Percentiles rank a stretch among this genome's conserved stretches.
These are phyloP conservation scores for Melikaiella ostensackeni DNA, from an alignment of 2,888 invertebrate species.

Conservation along the genomic window DNA sequence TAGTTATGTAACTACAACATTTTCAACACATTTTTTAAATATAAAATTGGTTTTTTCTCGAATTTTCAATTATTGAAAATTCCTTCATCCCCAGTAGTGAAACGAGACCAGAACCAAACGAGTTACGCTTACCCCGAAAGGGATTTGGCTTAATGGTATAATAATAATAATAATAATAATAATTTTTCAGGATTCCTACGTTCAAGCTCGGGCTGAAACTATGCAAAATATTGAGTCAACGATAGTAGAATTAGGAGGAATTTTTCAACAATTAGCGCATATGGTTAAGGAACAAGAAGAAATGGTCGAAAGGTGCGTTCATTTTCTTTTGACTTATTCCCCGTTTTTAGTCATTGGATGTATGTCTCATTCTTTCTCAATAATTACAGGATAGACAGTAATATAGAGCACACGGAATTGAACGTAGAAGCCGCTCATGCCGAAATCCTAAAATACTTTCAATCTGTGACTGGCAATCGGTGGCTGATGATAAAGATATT, in stretches of 20 bases:
- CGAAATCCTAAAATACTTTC: slow-evolving; percentile 98
- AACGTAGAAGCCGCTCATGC: slow-evolving; percentile 99
- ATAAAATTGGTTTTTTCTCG: no score
- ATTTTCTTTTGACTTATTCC: neutral
- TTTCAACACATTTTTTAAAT: no score
- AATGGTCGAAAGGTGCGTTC: slow-evolving; percentile 88
- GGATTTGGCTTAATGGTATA: no score
- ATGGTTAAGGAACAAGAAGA: slow-evolving; percentile 99
- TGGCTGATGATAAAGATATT: slow-evolving; percentile 99
- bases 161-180: no score
- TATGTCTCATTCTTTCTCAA: slow-evolving; percentile 34
- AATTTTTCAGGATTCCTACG: slow-evolving; percentile 85
- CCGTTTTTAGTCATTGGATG: slow-evolving; percentile 33
- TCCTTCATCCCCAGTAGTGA: no score
- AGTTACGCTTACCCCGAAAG: no score
- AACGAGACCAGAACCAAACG: no score
- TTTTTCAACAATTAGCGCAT: slow-evolving; percentile 96
- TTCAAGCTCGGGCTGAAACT: slow-evolving; percentile 95
- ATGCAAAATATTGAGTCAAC: slow-evolving; percentile 99
- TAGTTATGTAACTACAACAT: no score
- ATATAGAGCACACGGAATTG: slow-evolving; percentile 95
- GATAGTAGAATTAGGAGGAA: slow-evolving; percentile 98
- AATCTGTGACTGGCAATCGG: slow-evolving; percentile 96
- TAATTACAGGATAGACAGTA: slow-evolving; percentile 91
- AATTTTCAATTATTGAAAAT: no score